phyloP scores from a whole-genome alignment of 1,140 invertebrate species.

The Drosophila melanica region DNA sequence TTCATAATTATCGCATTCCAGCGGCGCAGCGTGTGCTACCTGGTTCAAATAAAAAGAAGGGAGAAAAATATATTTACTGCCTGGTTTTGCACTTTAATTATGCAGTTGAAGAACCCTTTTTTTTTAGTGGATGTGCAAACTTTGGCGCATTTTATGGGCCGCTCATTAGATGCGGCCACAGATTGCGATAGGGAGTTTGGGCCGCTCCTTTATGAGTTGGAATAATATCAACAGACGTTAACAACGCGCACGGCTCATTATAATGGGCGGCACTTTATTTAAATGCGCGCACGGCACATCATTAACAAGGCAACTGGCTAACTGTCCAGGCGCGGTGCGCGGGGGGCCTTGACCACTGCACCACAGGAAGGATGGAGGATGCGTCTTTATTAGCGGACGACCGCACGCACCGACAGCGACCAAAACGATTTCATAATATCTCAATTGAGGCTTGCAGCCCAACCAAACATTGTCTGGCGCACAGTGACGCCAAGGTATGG shows the following conservation, averaged over 20 bases:
- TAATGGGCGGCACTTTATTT: conserved; percentile 81
- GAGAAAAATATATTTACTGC: conserved; percentile 12
- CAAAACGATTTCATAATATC: conserved; percentile 75
- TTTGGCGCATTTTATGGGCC: conserved; percentile 73
- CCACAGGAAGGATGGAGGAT: conserved; percentile 53
- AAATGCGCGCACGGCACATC: conserved; percentile 79
- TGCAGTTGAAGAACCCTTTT: conserved; percentile 25
- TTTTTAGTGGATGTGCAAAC: conserved; percentile 51
- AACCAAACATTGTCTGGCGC: conserved; percentile 27
- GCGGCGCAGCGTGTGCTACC: conserved; percentile 26
- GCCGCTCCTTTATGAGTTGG: conserved; percentile 69
- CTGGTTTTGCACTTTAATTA: conserved; percentile 38
- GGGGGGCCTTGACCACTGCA: not conserved
- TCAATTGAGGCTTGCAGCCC: conserved; percentile 65
- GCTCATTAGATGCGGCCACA: conserved; percentile 67
- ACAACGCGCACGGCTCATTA: conserved; percentile 66
- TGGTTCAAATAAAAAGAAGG: conserved; percentile 4
- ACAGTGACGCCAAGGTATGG: conserved; percentile 11
- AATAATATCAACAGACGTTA: conserved; percentile 57
- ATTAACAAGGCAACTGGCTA: conserved; percentile 75
- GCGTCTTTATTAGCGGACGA: conserved; percentile 67
- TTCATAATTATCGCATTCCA: conserved; percentile 32
- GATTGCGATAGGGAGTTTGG: conserved; percentile 31
- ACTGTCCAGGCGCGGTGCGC: conserved; percentile 2
- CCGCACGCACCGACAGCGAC: conserved; percentile 66